phyloP scores from a whole-genome alignment of 2,113 vertebrate species.

The Pomatostomus ruficeps region DNA sequence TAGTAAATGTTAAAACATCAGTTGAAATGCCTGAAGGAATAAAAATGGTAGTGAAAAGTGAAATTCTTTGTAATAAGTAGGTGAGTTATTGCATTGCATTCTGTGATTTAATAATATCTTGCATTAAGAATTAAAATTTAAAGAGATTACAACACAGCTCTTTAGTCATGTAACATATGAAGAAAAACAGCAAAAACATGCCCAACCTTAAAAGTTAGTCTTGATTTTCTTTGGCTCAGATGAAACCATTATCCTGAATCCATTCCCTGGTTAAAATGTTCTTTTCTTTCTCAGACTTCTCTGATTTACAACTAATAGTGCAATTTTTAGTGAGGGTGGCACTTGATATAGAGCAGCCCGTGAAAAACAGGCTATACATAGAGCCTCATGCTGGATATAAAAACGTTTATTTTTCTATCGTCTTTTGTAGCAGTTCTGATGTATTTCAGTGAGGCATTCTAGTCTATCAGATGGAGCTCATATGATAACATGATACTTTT shows the following conservation, averaged over 20 bases:
- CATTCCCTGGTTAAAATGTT: neutral
- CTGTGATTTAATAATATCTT: neutral
- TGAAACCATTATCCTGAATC: neutral
- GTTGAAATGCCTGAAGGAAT: neutral
- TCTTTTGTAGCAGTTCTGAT: neutral
- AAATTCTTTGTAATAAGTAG: neutral
- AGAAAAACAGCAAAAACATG: neutral
- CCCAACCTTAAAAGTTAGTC: neutral
- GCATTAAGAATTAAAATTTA: neutral
- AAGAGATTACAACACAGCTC: neutral
- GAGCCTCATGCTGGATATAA: neutral
- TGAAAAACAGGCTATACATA: neutral
- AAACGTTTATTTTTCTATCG: neutral
- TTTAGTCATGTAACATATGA: neutral
- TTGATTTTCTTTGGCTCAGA: neutral
- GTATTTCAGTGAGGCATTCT: neutral
- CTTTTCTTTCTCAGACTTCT: neutral
- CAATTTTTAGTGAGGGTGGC: neutral
- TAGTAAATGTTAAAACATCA: neutral
- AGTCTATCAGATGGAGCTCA: neutral
- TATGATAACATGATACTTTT: neutral
- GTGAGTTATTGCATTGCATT: neutral
- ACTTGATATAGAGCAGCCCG: neutral
- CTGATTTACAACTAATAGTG: neutral
- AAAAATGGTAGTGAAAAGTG: neutral